A percentile compares a stretch with the other conserved stretches of the same genome.
phyloP scores from a whole-genome alignment of 2,888 invertebrate species.

The Lepidocyrtoides sp. region DNA sequence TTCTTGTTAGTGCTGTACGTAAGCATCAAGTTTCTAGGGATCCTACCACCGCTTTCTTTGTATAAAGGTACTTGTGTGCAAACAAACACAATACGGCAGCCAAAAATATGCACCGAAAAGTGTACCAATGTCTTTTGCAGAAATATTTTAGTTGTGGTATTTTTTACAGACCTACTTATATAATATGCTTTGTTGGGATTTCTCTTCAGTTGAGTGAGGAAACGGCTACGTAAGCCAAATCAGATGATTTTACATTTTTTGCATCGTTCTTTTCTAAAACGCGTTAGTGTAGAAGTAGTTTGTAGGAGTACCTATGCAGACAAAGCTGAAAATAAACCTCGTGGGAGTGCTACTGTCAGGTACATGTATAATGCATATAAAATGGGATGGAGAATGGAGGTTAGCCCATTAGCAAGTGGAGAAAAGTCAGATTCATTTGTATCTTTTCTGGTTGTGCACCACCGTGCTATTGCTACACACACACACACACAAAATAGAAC shows the following conservation, averaged over 20 bases:
- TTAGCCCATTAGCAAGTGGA: constrained; percentile 54
- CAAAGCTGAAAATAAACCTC: constrained; percentile 46
- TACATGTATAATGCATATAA: constrained; percentile 54
- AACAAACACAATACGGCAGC: neutral
- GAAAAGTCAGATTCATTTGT: constrained; percentile 58
- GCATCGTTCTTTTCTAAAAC: neutral
- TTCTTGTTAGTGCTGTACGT: constrained; percentile 42
- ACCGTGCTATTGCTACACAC: constrained; percentile 1
- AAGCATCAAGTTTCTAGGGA: constrained; percentile 30
- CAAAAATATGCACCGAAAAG: neutral
- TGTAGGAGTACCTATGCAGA: neutral
- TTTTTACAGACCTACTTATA: too few relatives aligned
- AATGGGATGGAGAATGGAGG: constrained; percentile 45
- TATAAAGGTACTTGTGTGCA: too few relatives aligned
- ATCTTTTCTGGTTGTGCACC: neutral
- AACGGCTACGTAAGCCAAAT: neutral
- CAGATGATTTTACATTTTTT: constrained; percentile 43
- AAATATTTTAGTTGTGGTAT: too few relatives aligned
- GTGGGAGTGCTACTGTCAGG: constrained; percentile 45
- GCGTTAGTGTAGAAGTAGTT: neutral
- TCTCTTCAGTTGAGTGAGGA: too few relatives aligned
- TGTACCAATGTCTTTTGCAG: too few relatives aligned
- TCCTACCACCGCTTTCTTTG: too few relatives aligned
- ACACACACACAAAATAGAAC: neutral
- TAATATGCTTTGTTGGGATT: too few relatives aligned